Evolutionary conservation across 2,888 invertebrate species (phyloP), one percentile per base, ranked within the genome.

Genomic region (Agriopis leucophaearia): DNA sequence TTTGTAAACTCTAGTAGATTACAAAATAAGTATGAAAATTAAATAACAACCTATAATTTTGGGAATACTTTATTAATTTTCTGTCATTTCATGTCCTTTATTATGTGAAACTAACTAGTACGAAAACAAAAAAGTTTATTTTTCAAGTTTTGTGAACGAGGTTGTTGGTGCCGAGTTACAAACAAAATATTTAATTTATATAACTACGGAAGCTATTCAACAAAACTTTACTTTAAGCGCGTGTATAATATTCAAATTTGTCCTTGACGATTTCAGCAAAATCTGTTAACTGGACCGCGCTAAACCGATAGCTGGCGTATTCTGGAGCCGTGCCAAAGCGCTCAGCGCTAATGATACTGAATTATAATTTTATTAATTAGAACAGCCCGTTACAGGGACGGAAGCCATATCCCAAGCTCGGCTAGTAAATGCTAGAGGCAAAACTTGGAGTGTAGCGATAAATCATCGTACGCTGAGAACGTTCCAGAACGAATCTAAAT

Each of bases 211-310:
- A 51, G 6, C 15, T 9, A 44, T 57, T 50, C 16, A n/a, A 55
- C 9, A n/a, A 36, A 50, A 12, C 3, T 3, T 9, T 35, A 15
- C 52, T 9, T 9, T 36, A 52, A n/a, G 5, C 38, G 8, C 8
- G 38, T 38, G 8, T 0, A 0, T 8, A 48, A 16, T 48, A 3
- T 54, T 75, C 74, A 73, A 70, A 71, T 69, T 48, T 75, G 84
- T 82, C 85, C 84, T 85, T 84, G 83, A 76, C 69, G 80, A 76
- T 79, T 78, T 78, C 70, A 77, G 82, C 81, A 77, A 90, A 87
- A 84, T 88, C 84, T 89, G 90, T 89, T 90, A 89, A 87, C 85
- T 78, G 80, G 83, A 82, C 77, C 79, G 76, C 81, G 80, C 81
- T 84, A 84, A 82, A 81, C 81, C 77, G 79, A 82, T 77, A 75